Evolutionary conservation across 2,888 invertebrate species (phyloP), one percentile per base, ranked within the genome.

Genomic region (Synergus umbraculus): DNA sequence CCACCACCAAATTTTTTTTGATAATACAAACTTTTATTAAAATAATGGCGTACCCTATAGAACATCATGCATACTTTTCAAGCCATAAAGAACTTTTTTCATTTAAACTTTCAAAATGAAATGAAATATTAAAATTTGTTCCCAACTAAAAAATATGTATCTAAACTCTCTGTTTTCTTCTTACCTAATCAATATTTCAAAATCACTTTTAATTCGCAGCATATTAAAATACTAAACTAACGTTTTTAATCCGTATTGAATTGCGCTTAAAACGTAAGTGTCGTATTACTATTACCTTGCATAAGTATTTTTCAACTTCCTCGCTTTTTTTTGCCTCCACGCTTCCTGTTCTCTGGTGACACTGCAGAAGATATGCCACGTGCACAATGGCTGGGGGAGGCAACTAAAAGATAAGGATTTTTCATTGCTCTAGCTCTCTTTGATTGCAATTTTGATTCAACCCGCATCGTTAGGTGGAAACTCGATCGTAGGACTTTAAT

Each of bases 391-490:
- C 37, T 37, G 37, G 13, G 12, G 37, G 49, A 73, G 49, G 37
- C 37, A 41, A 54, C n/a, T 18, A 18, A 9, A 37, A 73, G 73
- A 73, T 73, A 73, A 73, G 73, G n/a, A 73, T 15, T 49, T 69
- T 49, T 49, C 69, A 69, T 49, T 44, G 69, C 49, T 46, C 69
- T 29, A 54, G 49, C 29, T n/a, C n/a, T 73, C 73, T 73, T 54
- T 73, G 73, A 73, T 73, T 73, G 73, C 49, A 73, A 73, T 54
- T 73, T 73, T 73, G 49, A 73, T 73, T 73, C 41, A n/a, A 73
- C 37, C 29, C 49, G n/a, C 41, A 73, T 66, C 66, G 43, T 66
- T 43, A 66, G 43, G 41, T 66, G 18, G 41, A 66, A 66, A 66
- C 41, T 43, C 43, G 41, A 66, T 66, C 43, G 66, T 9, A 41